Evolutionary conservation across 2,797 vertebrate genomes (phyloP), one percentile per base, ranked within the genome.

Genomic region (Fistularia tabacaria): DNA sequence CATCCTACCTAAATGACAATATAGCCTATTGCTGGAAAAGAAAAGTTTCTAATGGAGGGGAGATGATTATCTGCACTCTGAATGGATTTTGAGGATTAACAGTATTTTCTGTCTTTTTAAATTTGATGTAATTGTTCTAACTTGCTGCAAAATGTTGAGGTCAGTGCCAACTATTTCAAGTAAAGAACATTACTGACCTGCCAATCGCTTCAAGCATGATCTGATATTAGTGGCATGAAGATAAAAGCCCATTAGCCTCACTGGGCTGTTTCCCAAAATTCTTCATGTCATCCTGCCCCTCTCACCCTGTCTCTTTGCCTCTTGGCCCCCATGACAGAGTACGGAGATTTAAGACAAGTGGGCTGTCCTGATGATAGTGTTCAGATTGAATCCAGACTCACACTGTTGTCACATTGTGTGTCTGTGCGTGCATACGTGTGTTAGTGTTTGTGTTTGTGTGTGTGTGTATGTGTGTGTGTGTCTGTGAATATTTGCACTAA

Each of bases 341-440:
- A 46, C 51, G 64, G 69, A 76, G 74, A 81, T 79, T 79, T 65
- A 81, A 67, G 63, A 76, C 73, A 68, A 75, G 79, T 66, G 74
- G 64, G 74, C 50, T 46, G 71, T 67, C 68, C 68, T 76, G 79
- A 70, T 78, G 80, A 80, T 25, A 68, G 76, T 48, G 14, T 64
- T 59, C 38, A 75, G 85, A 89, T 85, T 85, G 82, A 87, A 84
- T 77, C 80, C 84, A 87, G 84, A 82, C 73, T 56, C 49, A 36
- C 2, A 10, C 66, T 57, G 76, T 80, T 65, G 58, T 79, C 77
- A 79, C 61, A 6, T 57, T 64, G 37, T 63, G 46, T 49, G 57
- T 46, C 48, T 54, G 36, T 37, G 50, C 63, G 68, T 56, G 56
- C 66, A 52, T 66, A 60, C 46, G 62, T 49, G 56, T 51, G 39